Evolutionary conservation across 2,797 vertebrate species (phyloP), one percentile per base, ranked within the genome.

Genomic region (Chiloscyllium punctatum): DNA sequence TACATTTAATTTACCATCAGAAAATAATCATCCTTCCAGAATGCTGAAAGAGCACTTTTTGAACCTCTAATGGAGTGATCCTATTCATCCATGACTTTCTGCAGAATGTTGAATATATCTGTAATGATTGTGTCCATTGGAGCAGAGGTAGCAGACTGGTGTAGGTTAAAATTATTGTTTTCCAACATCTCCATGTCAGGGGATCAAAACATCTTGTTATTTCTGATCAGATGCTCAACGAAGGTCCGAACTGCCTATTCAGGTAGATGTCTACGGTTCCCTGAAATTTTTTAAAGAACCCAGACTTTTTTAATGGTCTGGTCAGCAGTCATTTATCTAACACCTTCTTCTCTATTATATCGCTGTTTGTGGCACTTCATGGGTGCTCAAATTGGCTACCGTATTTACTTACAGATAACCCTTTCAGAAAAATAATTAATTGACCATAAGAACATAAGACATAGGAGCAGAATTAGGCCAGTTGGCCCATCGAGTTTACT

Each of bases 1-100:
- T 42, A 27, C 23, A 94, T 94, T 71, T 94, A 94, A 71, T 94
- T 51, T 94, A 30, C 69, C 94, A 74, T 94, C 27, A 74, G 42
- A 71, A 94, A 74, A 74, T 30, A 72, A 74, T 71, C 33, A 6
- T 66, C n/a, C 25, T 51, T 74, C 1, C 72, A 13, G 62, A 94
- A 51, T 51, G 48, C 69, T 51, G 42, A 74, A 72, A 94, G 74
- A 72, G 42, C n/a, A 23, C 11, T 30, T 74, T 94, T 51, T 25
- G 71, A 69, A 69, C 25, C 11, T 72, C 92, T 72, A 3, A 15
- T 30, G 48, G 11, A 62, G 51, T 4, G 33, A 15, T 9, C 15
- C 72, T 53, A 51, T 94, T 92, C 33, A 69, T 48, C 42, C 62
- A 62, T 94, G 66, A 94, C n/a, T 94, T n/a, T 42, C 66, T 69